Base-by-base conservation (phyloP, 2,888 invertebrate genomes). In the Tipula helvola region DNA sequence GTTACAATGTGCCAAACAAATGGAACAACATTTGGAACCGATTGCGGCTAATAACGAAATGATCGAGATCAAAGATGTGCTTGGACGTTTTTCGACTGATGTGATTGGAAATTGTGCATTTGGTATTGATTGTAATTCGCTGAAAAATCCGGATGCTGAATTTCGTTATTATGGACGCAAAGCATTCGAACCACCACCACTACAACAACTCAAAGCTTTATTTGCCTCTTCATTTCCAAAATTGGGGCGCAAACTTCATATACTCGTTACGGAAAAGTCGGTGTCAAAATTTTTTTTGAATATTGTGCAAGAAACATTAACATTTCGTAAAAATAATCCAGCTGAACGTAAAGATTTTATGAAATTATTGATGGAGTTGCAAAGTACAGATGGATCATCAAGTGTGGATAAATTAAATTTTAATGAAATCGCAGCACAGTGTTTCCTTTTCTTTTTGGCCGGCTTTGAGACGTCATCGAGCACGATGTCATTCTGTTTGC, bases 271-370 rank as follows among this genome's bases (percentile, higher is more conserved):
- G 0, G 88, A 89, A 12, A 88, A 89, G 2, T 89, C 90, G 4
- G 88, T 90, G 2, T 89, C 89, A 16, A 57, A 87, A 28, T 87
- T 88, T 39, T 84, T 86, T 13, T n/a, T 87, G 28, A n/a, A 16
- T 8, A 8, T 87, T 4, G 85, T 87, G 13, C 36, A 89, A 3
- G 90, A 92, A 1, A 92, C 91, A 0, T 89, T 92, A 0, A 89
- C 90, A 1, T 89, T 90, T 44, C 89, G 92, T 16, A 91, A 92
- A 87, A 87, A 90, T 87, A 89, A 89, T 86, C 89, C 90, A 10
- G 87, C 91, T 39, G 88, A 90, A 88, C 88, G 93, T 10, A 92
- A 92, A 52, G 92, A 93, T 88, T 93, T 93, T 87, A 90, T 93
- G 88, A 92, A 93, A 71, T 88, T 93, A 85, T 89, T 93, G 87